These are phyloP conservation scores for Taeniopygia guttata DNA, from an alignment of 2,797 vertebrate species.

Conservation along the genomic window DNA sequence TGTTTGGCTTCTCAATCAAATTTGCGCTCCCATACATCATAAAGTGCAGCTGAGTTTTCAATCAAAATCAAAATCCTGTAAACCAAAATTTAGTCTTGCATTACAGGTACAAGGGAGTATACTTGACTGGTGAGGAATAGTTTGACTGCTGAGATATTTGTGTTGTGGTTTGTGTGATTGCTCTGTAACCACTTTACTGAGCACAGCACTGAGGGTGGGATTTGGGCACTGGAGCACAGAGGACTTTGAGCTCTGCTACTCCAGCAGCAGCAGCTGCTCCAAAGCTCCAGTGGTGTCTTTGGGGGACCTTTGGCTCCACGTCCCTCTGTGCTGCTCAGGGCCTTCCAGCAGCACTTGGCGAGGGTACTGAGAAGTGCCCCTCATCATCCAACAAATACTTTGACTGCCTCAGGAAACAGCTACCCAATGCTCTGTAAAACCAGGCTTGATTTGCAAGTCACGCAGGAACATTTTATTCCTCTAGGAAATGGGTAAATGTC, in stretches of 20 bases:
- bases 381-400: not conserved
- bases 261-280: not conserved
- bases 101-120: not conserved
- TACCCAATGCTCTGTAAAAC: not conserved
- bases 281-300: not conserved
- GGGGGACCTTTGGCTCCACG: fast-evolving
- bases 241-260: not conserved
- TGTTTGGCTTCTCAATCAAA: not conserved
- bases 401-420: not conserved
- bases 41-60: not conserved
- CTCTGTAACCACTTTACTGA: not conserved
- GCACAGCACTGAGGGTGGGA: not conserved
- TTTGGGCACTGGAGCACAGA: not conserved
- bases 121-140: not conserved
- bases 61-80: not conserved
- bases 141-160: not conserved
- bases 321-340: not conserved
- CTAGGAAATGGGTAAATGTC: not conserved
- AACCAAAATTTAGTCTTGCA: not conserved
- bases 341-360: not conserved
- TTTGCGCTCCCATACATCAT: not conserved
- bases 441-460: not conserved
- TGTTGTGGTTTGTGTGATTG: not conserved
- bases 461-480: not conserved
- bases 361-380: not conserved